phyloP scores from a whole-genome alignment of 2,797 vertebrate genomes.

The Ptychobarbus kaznakovi region DNA sequence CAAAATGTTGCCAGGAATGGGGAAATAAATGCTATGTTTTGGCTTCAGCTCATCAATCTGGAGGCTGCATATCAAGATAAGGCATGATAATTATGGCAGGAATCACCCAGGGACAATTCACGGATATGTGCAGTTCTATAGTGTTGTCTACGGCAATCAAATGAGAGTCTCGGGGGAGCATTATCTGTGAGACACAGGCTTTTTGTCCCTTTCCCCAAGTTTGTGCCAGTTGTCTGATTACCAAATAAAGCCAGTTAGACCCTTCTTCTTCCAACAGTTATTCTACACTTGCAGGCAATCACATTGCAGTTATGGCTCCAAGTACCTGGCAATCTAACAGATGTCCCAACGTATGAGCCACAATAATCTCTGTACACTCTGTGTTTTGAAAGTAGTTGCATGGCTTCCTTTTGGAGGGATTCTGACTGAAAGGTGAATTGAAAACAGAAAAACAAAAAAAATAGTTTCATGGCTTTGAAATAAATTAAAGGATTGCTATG shows the following conservation, averaged over 20 bases:
- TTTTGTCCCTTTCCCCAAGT: constrained; percentile 35
- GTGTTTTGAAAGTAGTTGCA: constrained; percentile 14
- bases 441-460: not conserved
- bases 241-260: constrained; percentile 26
- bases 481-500: constrained; percentile 6
- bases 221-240: constrained; percentile 25
- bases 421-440: not conserved
- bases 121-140: constrained; percentile 42
- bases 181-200: constrained; percentile 55
- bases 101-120: constrained; percentile 48
- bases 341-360: constrained; percentile 3
- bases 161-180: constrained; percentile 39
- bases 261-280: constrained; percentile 19
- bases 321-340: constrained; percentile 27
- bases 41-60: constrained; percentile 42
- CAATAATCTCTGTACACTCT: not conserved
- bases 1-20: constrained; percentile 15
- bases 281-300: constrained; percentile 23
- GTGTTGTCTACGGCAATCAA: constrained; percentile 41
- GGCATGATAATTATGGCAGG: constrained; percentile 58
- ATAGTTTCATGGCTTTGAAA: not conserved
- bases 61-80: constrained; percentile 58
- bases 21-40: constrained; percentile 36
- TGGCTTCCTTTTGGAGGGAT: not conserved
- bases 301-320: constrained; percentile 18